Evolutionary conservation across 2,113 vertebrate species (phyloP).

Genomic region (Notechis scutatus): DNA sequence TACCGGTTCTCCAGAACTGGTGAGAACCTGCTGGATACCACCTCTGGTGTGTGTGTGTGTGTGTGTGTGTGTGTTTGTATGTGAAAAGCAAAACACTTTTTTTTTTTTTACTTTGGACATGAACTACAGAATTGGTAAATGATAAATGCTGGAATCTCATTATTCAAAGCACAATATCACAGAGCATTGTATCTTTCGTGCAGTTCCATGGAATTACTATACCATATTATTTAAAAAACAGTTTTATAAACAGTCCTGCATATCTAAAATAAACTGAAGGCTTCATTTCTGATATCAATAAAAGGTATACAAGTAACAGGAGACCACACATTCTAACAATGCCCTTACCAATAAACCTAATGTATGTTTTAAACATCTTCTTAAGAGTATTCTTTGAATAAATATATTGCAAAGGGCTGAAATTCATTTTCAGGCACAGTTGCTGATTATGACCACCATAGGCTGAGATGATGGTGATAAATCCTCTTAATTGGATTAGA

Average conservation of each 20-base stretch:
- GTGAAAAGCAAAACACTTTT: neutral
- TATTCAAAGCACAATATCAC: neutral
- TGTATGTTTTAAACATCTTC: constrained; percentile 28
- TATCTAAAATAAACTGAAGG: neutral
- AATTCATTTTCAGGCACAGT: constrained; percentile 23
- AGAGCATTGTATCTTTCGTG: neutral
- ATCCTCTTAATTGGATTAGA: constrained; percentile 7
- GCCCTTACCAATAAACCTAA: constrained; percentile 10
- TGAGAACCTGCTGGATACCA: no score
- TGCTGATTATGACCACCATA: constrained; percentile 19
- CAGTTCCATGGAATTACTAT: neutral
- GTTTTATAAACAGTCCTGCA: neutral
- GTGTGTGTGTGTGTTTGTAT: no score
- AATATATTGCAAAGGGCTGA: constrained; percentile 9
- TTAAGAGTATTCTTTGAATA: constrained; percentile 22
- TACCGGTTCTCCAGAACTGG: no score
- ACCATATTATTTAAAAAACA: neutral
- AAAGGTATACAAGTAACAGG: neutral
- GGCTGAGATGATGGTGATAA: constrained; percentile 29
- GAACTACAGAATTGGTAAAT: neutral
- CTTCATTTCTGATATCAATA: neutral
- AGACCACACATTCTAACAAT: neutral
- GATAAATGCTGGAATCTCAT: neutral
- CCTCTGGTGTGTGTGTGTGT: neutral
- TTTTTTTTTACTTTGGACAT: neutral